Base-by-base conservation (phyloP, 92 coral and sea anemone genomes). In the Porites lobata region DNA sequence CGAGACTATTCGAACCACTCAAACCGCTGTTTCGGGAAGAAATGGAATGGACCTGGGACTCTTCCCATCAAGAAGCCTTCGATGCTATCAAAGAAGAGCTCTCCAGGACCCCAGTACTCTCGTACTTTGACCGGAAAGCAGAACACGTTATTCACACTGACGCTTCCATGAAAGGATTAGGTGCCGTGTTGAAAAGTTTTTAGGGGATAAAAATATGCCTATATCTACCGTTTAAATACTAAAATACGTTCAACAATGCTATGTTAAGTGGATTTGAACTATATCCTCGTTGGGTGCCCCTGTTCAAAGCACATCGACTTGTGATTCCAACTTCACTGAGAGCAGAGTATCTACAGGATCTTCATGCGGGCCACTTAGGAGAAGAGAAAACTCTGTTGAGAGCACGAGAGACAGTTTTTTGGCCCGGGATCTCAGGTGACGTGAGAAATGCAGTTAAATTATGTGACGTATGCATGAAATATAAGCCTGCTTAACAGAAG, bases 381-480 rank as follows among this genome's bases (percentile, higher is more conserved):
- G 76, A 66, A 61, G 76, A 21, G 51, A 81, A 67, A 69, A 65
- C 85, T 9, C 69, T 82, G 18, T 11, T 70, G 17, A 82, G 78
- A 9, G 77, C 86, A 69, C 52, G 77, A 18, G 77, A 69, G 69
- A 71, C 77, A 68, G 76, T 81, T 3, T 81, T 81, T 56, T 81
- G 76, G 85, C 65, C 85, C 3, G 77, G 77, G 52, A 51, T 52
- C 76, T 68, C 52, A 4, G 86, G n/a, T 43, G 73, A 63, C 50
- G 29, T 79, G n/a, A 82, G 74, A n/a, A 79, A 82, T 52, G 82
- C 82, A n/a, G 87, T 81, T 9, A 81, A 50, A 12, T 26, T n/a
- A n/a, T 76, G 89, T 26, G 14, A 15, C 24, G 24, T 22, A 52
- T 67, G 77, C 51, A 67, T 21, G 85, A 29, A 80, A 50, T 32